Evolutionary conservation across 2,113 vertebrate species (phyloP).

Genomic region (Chloropsis cyanopogon): DNA sequence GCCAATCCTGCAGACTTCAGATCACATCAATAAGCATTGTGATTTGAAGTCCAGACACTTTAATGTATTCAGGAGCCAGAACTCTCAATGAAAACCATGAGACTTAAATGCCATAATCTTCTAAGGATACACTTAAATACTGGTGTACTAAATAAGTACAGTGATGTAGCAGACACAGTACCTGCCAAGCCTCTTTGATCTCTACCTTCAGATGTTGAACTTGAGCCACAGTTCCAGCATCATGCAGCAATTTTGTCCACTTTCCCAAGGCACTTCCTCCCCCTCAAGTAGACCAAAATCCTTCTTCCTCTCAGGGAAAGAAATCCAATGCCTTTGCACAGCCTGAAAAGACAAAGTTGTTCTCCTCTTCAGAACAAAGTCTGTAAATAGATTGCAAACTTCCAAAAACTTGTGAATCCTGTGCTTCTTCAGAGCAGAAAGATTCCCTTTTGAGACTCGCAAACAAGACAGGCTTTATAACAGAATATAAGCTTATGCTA

Average conservation of each 20-base stretch:
- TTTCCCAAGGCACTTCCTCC: background rate
- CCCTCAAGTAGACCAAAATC: background rate
- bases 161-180: background rate
- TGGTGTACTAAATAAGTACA: background rate
- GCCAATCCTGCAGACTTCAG: background rate
- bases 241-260: background rate
- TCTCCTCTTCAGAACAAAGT: constrained; percentile 20
- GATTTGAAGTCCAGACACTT: background rate
- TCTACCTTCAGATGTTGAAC: background rate
- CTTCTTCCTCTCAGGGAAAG: background rate
- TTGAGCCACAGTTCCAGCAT: background rate
- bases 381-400: constrained; percentile 34
- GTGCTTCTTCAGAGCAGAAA: background rate
- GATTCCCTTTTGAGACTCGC: constrained; percentile 32
- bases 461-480: constrained; percentile 21
- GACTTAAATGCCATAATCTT: background rate
- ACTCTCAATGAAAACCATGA: background rate
- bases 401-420: constrained; percentile 17
- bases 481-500: constrained; percentile 45
- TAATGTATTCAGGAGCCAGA: background rate
- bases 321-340: background rate
- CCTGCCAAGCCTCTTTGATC: background rate
- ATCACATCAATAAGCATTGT: background rate
- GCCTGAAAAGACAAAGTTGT: constrained; percentile 27
- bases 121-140: background rate